Evolutionary conservation across 1,140 invertebrate species (phyloP).

Genomic region (Drosophila sucinea): DNA sequence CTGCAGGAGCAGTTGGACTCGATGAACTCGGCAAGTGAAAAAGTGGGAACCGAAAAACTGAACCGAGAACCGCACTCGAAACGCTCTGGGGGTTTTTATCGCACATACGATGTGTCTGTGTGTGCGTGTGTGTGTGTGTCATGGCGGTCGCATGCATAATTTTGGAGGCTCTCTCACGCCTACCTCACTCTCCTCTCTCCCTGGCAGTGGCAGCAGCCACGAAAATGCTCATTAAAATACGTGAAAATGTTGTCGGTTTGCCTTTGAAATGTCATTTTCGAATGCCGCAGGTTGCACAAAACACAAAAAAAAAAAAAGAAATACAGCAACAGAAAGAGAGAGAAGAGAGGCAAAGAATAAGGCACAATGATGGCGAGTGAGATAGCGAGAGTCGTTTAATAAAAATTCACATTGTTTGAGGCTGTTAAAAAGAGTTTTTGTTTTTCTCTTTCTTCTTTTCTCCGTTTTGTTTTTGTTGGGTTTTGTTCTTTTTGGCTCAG

Average conservation of each 20-base stretch:
- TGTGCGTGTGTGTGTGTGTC: slow-evolving; percentile 34
- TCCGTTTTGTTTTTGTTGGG: background rate
- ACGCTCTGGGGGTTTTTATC: slow-evolving; percentile 66
- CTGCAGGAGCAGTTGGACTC: background rate
- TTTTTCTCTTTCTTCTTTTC: background rate
- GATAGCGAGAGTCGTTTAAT: background rate
- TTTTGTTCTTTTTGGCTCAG: background rate
- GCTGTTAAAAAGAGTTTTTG: slow-evolving; percentile 1
- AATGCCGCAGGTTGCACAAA: slow-evolving; percentile 35
- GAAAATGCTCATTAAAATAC: slow-evolving; percentile 70
- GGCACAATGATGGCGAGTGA: background rate
- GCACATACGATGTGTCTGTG: slow-evolving; percentile 58
- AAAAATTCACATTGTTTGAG: slow-evolving; percentile 44
- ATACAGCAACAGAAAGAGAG: background rate
- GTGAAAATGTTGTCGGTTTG: slow-evolving; percentile 66
- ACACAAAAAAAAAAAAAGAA: background rate
- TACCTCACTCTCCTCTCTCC: background rate
- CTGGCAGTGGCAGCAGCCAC: slow-evolving; percentile 10
- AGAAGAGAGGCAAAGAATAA: background rate
- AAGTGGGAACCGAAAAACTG: slow-evolving; percentile 12
- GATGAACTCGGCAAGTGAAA: slow-evolving; percentile 15
- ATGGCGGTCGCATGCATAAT: slow-evolving; percentile 65
- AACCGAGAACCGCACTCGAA: slow-evolving; percentile 44
- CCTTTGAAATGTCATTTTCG: slow-evolving; percentile 64
- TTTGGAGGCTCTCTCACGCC: slow-evolving; percentile 9